Base-by-base conservation (phyloP, 37 sponge, comb jelly and placozoan species). In the Ianthella basta region DNA sequence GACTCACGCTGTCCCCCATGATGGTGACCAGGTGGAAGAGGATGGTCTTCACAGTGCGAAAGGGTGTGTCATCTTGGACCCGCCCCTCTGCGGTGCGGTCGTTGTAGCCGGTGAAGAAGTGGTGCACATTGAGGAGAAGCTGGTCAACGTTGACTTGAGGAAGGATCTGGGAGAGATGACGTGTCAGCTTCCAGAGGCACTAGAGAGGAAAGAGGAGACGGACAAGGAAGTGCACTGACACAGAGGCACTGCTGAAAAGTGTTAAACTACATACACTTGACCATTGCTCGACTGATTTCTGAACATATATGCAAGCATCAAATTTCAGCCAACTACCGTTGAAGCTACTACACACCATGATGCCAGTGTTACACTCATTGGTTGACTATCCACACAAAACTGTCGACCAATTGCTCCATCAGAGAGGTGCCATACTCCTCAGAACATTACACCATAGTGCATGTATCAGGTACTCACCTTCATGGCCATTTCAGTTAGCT, bases 11-110 rank as follows among this genome's bases (percentile, higher is more conserved):
- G 37, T 69, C 16, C 33, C 93, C 93, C 41, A 86, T 25, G 0
- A 79, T 70, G 35, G 85, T 86, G 21, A 86, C 92, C 16, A 95
- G 57, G 61, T 89, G 93, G 81, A 87, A 95, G 29, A 97, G 82
- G 14, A 97, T 79, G 19, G 98, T 97, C 82, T 92, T 97, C 27
- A 92, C 90, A 41, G 98, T 97, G n/a, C 95, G 83, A 56, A 70
- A 88, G 21, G 93, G 91, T 77, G 33, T 92, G 80, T 94, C 93
- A 25, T 88, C 83, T 27, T 72, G 23, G 2, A 59, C 35, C 13
- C 88, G 81, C 35, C 77, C 13, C 14, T n/a, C 23, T 50, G 87
- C 84, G 3, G 59, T 84, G 4, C 82, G 36, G 29, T 23, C 23
- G 8, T 57, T 23, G 74, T 95, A 86, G 72, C 74, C 84, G 18